These are phyloP conservation scores for Sebastes fasciatus DNA, from an alignment of 2,113 vertebrate genomes.

Conservation along the genomic window DNA sequence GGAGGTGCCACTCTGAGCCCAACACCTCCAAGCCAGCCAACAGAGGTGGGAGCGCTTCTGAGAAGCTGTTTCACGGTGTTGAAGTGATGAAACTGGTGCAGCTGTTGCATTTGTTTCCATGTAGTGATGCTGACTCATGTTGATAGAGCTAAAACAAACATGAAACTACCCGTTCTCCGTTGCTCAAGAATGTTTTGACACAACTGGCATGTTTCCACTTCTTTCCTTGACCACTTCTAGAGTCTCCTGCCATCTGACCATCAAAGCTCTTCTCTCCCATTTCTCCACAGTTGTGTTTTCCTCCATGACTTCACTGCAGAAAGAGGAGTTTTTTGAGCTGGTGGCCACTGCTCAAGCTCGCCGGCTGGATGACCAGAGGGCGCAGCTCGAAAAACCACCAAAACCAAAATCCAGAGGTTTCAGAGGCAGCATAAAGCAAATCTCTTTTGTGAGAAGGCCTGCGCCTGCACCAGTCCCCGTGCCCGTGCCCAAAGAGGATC, in stretches of 20 bases:
- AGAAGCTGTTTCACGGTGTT: background rate
- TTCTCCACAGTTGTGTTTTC: constrained; percentile 84
- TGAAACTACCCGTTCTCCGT: background rate
- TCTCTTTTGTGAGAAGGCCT: constrained; percentile 62
- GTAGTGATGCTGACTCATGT: constrained; percentile 38
- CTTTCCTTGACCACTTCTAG: background rate
- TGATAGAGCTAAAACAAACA: constrained; percentile 20
- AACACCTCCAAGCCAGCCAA: constrained; percentile 73
- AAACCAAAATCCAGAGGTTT: constrained; percentile 72
- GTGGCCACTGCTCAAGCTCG: constrained; percentile 88
- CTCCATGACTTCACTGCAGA: constrained; percentile 91
- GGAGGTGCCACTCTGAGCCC: constrained; percentile 86
- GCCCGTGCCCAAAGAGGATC: constrained; percentile 84
- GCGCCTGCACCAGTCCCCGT: constrained; percentile 34
- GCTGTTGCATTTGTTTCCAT: constrained; percentile 34
- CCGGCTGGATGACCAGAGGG: constrained; percentile 90
- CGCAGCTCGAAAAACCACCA: constrained; percentile 70
- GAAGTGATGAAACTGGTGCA: constrained; percentile 2
- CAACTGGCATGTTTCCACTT: background rate
- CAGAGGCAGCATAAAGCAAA: constrained; percentile 80
- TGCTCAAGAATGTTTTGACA: constrained; percentile 34
- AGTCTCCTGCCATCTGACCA: background rate
- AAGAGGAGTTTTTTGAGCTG: constrained; percentile 90
- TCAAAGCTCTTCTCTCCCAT: constrained; percentile 19
- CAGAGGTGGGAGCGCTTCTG: constrained; percentile 67